Conservation (phyloP, 1,140 invertebrate genomes). For the Drosophila burlai region DNA sequence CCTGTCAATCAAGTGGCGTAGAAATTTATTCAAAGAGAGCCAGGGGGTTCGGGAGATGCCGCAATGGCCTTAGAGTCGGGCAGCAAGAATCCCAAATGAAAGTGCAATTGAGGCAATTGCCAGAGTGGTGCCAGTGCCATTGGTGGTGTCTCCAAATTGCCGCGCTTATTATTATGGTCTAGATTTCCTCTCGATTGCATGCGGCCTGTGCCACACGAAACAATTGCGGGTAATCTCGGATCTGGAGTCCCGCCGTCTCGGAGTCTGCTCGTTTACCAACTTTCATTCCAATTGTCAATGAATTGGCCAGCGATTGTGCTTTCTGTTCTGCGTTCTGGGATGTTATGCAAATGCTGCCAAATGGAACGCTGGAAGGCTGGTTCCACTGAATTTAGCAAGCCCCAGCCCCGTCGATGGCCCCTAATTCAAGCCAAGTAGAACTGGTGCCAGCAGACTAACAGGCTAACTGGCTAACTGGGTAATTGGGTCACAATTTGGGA, state of each 20-base stretch:
- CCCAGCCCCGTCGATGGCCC: conserved; percentile 13
- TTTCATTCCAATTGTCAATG: conserved; percentile 75
- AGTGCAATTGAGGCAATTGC: conserved; percentile 44
- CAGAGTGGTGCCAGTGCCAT: neutral
- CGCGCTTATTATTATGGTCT: conserved; percentile 44
- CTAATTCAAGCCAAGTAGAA: conserved; percentile 32
- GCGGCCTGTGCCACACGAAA: conserved; percentile 29
- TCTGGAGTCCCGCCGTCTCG: conserved; percentile 9
- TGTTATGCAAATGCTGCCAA: conserved; percentile 51
- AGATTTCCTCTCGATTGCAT: conserved; percentile 50
- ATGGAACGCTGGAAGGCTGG: neutral
- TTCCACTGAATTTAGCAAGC: conserved; percentile 17
- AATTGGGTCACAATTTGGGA: conserved; percentile 82
- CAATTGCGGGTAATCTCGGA: conserved; percentile 38
- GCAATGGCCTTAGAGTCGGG: neutral
- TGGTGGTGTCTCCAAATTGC: conserved; percentile 40
- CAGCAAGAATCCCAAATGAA: conserved; percentile 48
- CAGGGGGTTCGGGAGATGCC: conserved; percentile 4
- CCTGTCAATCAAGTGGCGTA: conserved; percentile 42
- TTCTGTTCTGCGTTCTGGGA: conserved; percentile 29
- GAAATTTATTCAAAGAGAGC: conserved; percentile 54
- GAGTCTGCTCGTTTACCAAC: conserved; percentile 45
- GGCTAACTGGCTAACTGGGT: conserved; percentile 62
- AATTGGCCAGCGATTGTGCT: conserved; percentile 58
- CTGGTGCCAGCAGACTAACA: conserved; percentile 29